Base-by-base conservation (phyloP, 2,113 vertebrate species). In the Motacilla alba region DNA sequence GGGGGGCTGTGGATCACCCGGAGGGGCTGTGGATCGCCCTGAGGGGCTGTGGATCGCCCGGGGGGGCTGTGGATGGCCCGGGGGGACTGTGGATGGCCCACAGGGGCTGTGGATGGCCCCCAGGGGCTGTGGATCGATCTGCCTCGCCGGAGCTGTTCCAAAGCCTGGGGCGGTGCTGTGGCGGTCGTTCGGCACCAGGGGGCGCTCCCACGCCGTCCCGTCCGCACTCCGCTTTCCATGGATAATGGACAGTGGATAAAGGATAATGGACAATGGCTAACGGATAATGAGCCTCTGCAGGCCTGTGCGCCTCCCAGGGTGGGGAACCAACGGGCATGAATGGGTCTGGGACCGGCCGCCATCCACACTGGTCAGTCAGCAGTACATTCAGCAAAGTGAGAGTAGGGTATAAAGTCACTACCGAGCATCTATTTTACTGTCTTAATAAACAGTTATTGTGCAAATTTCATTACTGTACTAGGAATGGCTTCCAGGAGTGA, bases 331-430 rank as follows among this genome's bases (percentile, higher is more conserved):
- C 93, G 58, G 93, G 95, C 96, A 6, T 94, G 92, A 96, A n/a
- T 31, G 93, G 86, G 91, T 91, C 68, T 92, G 97, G 97, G 92
- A 98, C 98, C 93, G 95, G 98, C 98, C 82, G 50, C 94, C 92
- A n/a, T 67, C 95, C 62, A 7, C 88, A 88, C 41, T 74, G 86
- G 79, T 66, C 69, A 69, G 9, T n/a, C 69, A 30, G 55, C 46
- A 63, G 56, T 76, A 63, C 72, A 33, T 8, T 63, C 20, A 31
- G 64, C 35, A 41, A 83, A 75, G 52, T 3, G 30, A 63, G 41
- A 53, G 31, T 4, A 8, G n/a, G 13, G 11, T 52, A 13, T 62
- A 37, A 68, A 86, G 63, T 30, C 44, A 21, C 53, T 47, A 30
- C 56, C 7, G 41, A 50, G 50, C n/a, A 20, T 83, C n/a, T 7